Evolutionary conservation across 1,140 invertebrate genomes (phyloP), one percentile per base, ranked within the genome.

Genomic region (Microplitis demolitor): DNA sequence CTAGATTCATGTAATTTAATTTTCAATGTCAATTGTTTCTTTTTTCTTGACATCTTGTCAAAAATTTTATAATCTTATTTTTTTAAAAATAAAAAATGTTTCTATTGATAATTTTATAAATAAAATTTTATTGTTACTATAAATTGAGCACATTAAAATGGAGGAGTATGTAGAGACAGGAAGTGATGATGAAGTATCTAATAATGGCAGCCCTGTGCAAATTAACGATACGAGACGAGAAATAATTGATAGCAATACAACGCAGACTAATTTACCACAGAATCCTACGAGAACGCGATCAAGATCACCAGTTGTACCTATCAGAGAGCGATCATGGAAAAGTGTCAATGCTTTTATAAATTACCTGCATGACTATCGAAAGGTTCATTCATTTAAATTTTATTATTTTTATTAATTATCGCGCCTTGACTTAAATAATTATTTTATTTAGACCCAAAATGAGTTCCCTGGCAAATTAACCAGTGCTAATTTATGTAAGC

Each of bases 331-430:
- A 2, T 45, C 39, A 33, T 76, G 82, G 82, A 80, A 68, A 53
- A 82, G 78, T 58, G 73, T 77, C 0, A 84, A 84, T 60, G 75
- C 80, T 4, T 83, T 80, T 34, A 63, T 81, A 16, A 83, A 83
- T 66, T 83, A 80, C 72, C 74, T 83, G 53, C 80, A 80, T 66
- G 80, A 83, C 60, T 81, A 78, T n/a, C 77, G 78, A 14, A 61
- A 81, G 75, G 83, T 84, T 78, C 51, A 31, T 64, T 39, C n/a
- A 67, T 66, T 11, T 39, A 45, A 67, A 14, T 6, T 37, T 39
- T 34, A 31, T 11, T 60, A 3, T 50, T 51, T 31, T 66, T 3
- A 3, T 34, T 53, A 68, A 68, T 60, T 4, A 24, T 16, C 24
- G 24, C 24, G 2, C 24, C 1, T 2, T 24, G 24, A 24, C 24